Evolutionary conservation across 2,888 invertebrate species (phyloP).

Genomic region (Alviniconcha strummeri): DNA sequence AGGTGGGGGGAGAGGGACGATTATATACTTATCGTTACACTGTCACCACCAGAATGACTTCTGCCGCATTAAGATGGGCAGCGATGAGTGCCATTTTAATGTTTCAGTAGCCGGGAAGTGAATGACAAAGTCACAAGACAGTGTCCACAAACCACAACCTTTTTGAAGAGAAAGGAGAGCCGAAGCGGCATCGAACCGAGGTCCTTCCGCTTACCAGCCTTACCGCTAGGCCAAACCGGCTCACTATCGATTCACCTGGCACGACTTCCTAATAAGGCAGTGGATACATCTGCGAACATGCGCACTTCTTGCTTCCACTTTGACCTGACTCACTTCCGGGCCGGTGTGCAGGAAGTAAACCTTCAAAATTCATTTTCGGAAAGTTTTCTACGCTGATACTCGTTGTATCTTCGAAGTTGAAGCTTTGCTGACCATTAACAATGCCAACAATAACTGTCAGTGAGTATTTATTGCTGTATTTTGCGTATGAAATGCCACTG

Average conservation of each 20-base stretch:
- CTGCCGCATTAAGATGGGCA: too few relatives aligned
- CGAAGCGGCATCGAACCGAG: too few relatives aligned
- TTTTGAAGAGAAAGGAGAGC: too few relatives aligned
- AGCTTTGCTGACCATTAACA: neutral
- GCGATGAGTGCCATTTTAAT: too few relatives aligned
- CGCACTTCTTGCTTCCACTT: slow-evolving; percentile 27
- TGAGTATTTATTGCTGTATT: slow-evolving; percentile 28
- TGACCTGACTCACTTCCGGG: slow-evolving; percentile 44
- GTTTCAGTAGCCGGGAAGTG: too few relatives aligned
- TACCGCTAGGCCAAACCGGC: neutral
- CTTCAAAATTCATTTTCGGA: neutral
- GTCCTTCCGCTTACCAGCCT: too few relatives aligned
- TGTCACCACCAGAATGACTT: too few relatives aligned
- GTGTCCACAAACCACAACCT: too few relatives aligned
- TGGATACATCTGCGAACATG: neutral
- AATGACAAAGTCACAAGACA: too few relatives aligned
- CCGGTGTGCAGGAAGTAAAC: slow-evolving; percentile 45
- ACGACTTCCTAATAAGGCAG: slow-evolving; percentile 26
- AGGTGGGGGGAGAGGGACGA: too few relatives aligned
- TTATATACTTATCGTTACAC: too few relatives aligned
- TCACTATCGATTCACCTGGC: neutral
- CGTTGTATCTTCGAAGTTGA: neutral
- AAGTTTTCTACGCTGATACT: too few relatives aligned
- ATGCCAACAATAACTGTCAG: slow-evolving; percentile 35
- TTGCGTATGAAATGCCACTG: neutral